Evolutionary conservation across 2,888 invertebrate genomes (phyloP).

Genomic region (Spicauda simplicius): DNA sequence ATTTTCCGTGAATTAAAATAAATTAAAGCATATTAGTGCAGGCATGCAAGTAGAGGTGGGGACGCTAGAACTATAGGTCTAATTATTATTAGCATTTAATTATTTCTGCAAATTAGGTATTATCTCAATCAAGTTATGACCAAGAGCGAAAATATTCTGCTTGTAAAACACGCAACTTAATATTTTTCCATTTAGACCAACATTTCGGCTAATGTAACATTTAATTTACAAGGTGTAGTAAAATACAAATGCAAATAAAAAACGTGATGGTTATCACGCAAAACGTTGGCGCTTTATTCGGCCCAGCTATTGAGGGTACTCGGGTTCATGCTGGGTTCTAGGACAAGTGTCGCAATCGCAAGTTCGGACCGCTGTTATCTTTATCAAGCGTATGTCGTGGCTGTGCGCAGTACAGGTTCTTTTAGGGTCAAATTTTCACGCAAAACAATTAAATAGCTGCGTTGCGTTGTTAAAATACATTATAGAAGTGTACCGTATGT

Average conservation of each 20-base stretch:
- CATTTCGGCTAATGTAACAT: neutral
- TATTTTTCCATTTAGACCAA: neutral
- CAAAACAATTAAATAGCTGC: neutral
- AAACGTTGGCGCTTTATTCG: slow-evolving; percentile 53
- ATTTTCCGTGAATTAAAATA: too few relatives aligned
- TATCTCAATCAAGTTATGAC: neutral
- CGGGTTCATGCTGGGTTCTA: slow-evolving; percentile 77
- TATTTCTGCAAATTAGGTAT: neutral
- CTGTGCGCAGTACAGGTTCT: slow-evolving; percentile 11
- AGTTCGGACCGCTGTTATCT: slow-evolving; percentile 64
- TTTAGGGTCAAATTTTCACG: neutral
- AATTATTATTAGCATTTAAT: too few relatives aligned
- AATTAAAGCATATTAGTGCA: too few relatives aligned
- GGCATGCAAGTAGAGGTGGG: too few relatives aligned
- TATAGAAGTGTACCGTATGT: too few relatives aligned
- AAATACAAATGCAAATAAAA: slow-evolving; percentile 18
- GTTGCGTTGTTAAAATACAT: too few relatives aligned
- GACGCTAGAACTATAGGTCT: too few relatives aligned
- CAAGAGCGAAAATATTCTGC: neutral
- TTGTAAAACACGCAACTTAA: neutral
- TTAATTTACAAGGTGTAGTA: neutral
- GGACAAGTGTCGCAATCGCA: slow-evolving; percentile 75
- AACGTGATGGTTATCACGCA: slow-evolving; percentile 11
- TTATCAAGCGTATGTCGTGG: slow-evolving; percentile 53
- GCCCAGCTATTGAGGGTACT: slow-evolving; percentile 71